Conservation (phyloP, 2,888 invertebrate species). For the Caenorhabditis drosophilae region DNA sequence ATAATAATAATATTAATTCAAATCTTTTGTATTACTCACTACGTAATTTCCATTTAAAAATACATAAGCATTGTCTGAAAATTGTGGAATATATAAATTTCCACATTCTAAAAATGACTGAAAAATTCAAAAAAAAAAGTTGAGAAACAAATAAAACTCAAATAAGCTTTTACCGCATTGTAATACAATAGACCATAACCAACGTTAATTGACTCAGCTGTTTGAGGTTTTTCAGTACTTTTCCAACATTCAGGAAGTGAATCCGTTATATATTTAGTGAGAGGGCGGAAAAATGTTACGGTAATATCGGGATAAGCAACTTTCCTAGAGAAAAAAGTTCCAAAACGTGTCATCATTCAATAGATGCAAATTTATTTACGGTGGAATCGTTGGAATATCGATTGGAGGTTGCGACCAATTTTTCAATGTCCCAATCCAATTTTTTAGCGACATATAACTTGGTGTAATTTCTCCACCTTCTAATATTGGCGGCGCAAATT, state of each 20-base stretch:
- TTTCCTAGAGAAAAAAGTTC: not conserved
- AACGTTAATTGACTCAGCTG: conserved; percentile 26
- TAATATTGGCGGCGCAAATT: conserved; percentile 59
- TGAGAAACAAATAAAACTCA: too few relatives aligned
- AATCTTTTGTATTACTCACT: too few relatives aligned
- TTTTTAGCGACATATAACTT: conserved; percentile 40
- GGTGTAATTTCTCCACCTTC: conserved; percentile 58
- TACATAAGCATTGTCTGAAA: conserved; percentile 30
- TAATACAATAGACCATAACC: conserved; percentile 36
- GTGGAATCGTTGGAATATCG: conserved; percentile 72
- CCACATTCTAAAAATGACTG: conserved; percentile 30
- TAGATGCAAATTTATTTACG: conserved; percentile 8
- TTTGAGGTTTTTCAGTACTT: conserved; percentile 23
- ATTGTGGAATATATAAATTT: conserved; percentile 17
- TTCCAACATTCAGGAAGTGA: conserved; percentile 26
- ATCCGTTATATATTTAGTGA: conserved; percentile 24
- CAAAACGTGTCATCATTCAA: not conserved
- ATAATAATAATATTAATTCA: too few relatives aligned
- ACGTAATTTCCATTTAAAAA: conserved; percentile 25
- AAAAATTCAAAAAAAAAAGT: too few relatives aligned
- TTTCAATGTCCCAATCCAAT: conserved; percentile 38
- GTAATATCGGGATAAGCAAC: conserved; percentile 17
- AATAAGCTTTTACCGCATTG: conserved; percentile 11
- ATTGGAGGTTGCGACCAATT: conserved; percentile 38
- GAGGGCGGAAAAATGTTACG: conserved; percentile 21